Evolutionary conservation across 53 echinoderm and acorn worm genomes (phyloP).

Genomic region (Stichopus horrens): DNA sequence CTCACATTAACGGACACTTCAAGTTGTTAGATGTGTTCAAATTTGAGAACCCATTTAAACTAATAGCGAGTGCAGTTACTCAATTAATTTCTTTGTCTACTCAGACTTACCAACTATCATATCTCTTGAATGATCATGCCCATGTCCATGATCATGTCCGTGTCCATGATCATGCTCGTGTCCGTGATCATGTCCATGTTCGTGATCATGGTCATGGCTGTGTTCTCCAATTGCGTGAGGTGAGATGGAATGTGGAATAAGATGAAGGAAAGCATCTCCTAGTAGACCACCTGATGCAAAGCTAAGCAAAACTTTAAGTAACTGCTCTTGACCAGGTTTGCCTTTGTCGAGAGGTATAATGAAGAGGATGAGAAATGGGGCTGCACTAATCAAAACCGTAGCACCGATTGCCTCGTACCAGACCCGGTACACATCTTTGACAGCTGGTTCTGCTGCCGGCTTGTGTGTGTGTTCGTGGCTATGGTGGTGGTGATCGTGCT

Average conservation of each 20-base stretch:
- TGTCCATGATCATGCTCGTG: conserved; percentile 69
- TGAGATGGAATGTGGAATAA: conserved; percentile 89
- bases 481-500: not conserved
- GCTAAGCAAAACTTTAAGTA: conserved; percentile 82
- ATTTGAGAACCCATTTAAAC: no score
- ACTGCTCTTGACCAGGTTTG: conserved; percentile 71
- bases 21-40: no score
- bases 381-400: conserved; percentile 88
- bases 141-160: conserved; percentile 47
- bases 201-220: conserved; percentile 50
- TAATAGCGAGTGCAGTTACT: no score
- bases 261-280: conserved; percentile 92
- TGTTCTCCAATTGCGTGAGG: conserved; percentile 74
- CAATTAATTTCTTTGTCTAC: no score
- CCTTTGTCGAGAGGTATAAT: conserved; percentile 87
- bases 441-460: not conserved
- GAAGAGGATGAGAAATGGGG: conserved; percentile 90
- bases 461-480: not conserved
- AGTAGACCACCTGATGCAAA: conserved; percentile 95
- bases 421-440: conserved; percentile 35
- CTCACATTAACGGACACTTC: no score
- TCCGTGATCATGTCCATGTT: conserved; percentile 53
- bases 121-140: conserved; percentile 55
- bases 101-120: conserved; percentile 60
- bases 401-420: conserved; percentile 95